Evolutionary conservation across 2,888 invertebrate species (phyloP), one percentile per base, ranked within the genome.

Genomic region (Megalurothrips usitatus): DNA sequence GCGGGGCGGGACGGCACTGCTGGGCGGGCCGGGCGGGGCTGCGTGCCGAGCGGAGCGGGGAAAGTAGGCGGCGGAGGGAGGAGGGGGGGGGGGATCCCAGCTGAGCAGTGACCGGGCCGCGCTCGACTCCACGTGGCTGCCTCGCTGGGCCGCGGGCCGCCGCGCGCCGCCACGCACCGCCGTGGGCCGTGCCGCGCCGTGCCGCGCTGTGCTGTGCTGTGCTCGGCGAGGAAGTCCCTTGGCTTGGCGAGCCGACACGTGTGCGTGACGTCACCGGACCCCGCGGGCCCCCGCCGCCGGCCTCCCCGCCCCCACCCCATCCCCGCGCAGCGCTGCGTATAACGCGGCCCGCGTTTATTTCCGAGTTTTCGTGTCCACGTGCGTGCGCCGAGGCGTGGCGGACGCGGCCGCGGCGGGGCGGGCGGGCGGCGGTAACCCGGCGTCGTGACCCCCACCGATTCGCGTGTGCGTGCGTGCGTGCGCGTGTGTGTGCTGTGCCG

Each of bases 111-210:
- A 26, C 68, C 68, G 68, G n/a, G 68, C 19, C 9, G 23, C 23
- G 23, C n/a, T n/a, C 68, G 68, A 43, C 68, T 75, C 68, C 68
- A 75, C 68, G 68, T 75, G 68, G 68, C 68, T 75, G 68, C 23
- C 68, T 6, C 6, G 34, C 68, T 63, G 68, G 68, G 23, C 68
- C 52, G 52, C 4, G 14, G 52, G 19, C 58, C 58, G 6, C 58
- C 58, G 14, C 58, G 58, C 58, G 19, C 0, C 14, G 23, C 68
- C 68, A 19, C 17, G 19, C 58, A 58, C 58, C 58, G 58, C 17
- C 58, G 6, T 17, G 58, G 14, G 58, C 58, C 58, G 58, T 6
- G 14, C 6, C 58, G 19, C 58, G 19, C 58, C 58, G 58, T 17
- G 19, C 58, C 58, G 19, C 0, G 6, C 58, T 58, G 14, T 17